Conservation (phyloP, 2,797 vertebrate genomes). For the Philypnodon macrostomus region DNA sequence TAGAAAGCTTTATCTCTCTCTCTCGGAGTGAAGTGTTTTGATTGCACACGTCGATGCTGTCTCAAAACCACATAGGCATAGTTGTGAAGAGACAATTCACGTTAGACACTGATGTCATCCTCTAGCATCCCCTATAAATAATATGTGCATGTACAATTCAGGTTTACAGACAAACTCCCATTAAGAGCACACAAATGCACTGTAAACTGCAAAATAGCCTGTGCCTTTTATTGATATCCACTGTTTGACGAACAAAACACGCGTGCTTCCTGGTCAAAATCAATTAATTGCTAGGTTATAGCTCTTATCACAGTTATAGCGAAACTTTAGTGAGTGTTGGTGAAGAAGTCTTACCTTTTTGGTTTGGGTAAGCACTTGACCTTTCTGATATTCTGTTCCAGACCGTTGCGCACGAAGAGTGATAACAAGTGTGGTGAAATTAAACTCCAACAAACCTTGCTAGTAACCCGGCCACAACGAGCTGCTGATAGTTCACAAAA, state of each 20-base stretch:
- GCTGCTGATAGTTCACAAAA: neutral
- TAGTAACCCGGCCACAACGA: too few species aligned
- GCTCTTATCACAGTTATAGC: neutral
- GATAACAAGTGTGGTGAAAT: neutral
- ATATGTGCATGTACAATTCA: neutral
- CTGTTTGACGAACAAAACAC: too few species aligned
- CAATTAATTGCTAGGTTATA: neutral
- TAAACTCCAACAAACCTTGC: neutral
- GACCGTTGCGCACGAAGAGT: neutral
- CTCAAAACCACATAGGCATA: slow-evolving; percentile 42
- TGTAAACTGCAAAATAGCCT: too few species aligned
- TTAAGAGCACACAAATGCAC: too few species aligned
- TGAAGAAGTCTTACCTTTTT: neutral
- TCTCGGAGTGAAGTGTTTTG: slow-evolving; percentile 35
- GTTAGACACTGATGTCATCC: slow-evolving; percentile 3
- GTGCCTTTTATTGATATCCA: too few species aligned
- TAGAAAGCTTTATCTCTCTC: neutral
- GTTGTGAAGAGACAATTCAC: neutral
- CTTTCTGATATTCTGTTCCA: neutral
- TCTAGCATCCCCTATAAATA: neutral
- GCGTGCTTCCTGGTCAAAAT: neutral
- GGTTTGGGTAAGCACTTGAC: neutral
- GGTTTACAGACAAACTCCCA: neutral
- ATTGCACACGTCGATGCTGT: slow-evolving; percentile 21
- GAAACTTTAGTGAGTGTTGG: neutral